Percentiles rank a stretch among this genome's conserved stretches.
These are phyloP conservation scores for Wiebesia pumilae DNA, from an alignment of 1,140 invertebrate species.

Conservation along the genomic window DNA sequence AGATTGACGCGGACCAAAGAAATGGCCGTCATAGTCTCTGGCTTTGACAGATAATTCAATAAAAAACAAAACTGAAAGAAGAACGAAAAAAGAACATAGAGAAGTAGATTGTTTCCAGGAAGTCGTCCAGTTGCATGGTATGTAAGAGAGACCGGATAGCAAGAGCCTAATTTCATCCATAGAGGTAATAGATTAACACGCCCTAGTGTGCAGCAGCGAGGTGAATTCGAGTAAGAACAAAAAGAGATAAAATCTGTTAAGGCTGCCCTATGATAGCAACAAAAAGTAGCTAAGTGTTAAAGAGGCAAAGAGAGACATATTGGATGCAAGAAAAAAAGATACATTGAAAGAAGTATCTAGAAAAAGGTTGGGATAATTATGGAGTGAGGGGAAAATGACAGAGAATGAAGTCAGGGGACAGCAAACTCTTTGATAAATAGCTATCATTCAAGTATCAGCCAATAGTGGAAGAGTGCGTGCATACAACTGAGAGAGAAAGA, in stretches of 20 bases:
- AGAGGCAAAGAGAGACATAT: neutral
- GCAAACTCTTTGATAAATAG: conserved; percentile 8
- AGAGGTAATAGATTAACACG: conserved; percentile 24
- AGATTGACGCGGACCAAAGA: conserved; percentile 23
- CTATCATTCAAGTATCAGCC: neutral
- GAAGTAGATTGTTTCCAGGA: conserved; percentile 26
- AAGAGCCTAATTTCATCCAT: conserved; percentile 19
- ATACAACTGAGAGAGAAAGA: neutral
- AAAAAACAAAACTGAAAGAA: conserved; percentile 14
- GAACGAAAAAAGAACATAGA: neutral
- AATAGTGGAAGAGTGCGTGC: neutral
- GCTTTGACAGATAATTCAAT: conserved; percentile 23
- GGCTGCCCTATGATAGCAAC: neutral
- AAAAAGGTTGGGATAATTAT: neutral
- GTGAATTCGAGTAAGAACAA: neutral
- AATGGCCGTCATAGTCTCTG: conserved; percentile 23
- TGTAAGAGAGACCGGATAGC: neutral
- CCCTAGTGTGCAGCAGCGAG: neutral
- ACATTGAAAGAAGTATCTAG: neutral
- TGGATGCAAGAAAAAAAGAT: neutral
- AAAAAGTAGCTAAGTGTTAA: neutral
- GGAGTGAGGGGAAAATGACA: neutral
- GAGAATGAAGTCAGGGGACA: neutral
- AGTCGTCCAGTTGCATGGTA: neutral
- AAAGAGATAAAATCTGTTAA: neutral